These are phyloP conservation scores for Spilosoma lubricipeda DNA, from an alignment of 2,888 invertebrate genomes.

Conservation along the genomic window DNA sequence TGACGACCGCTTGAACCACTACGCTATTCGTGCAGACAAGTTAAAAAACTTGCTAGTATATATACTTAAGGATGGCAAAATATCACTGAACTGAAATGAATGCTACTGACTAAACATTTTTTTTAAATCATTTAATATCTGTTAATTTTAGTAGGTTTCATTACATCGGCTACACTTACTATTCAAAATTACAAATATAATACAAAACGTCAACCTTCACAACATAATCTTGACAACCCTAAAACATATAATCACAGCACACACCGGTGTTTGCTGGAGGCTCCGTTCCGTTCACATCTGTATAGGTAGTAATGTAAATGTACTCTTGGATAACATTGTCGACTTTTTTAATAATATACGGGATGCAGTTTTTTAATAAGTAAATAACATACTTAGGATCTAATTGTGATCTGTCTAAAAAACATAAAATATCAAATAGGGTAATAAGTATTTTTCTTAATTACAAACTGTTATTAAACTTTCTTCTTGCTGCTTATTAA, in stretches of 20 bases:
- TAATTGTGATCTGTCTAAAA: background rate
- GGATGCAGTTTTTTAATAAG: background rate
- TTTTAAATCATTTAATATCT: no score
- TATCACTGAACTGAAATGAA: no score
- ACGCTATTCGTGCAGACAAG: no score
- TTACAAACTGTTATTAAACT: background rate
- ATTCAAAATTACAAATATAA: background rate
- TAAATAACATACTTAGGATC: background rate
- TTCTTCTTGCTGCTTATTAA: background rate
- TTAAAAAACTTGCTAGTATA: no score
- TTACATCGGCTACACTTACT: background rate
- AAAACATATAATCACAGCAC: constrained; percentile 37
- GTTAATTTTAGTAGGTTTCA: background rate
- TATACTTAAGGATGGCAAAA: no score
- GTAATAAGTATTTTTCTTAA: background rate
- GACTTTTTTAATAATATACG: constrained; percentile 12
- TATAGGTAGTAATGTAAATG: constrained; percentile 59
- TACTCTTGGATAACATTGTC: constrained; percentile 25
- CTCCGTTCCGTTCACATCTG: constrained; percentile 47
- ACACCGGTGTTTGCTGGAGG: constrained; percentile 55
- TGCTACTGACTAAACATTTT: no score
- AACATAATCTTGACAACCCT: constrained; percentile 46
- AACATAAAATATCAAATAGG: background rate
- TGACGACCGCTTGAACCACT: no score
- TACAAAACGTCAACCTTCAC: background rate